phyloP scores from a whole-genome alignment of 2,113 vertebrate species.

The Centropus unirufus region DNA sequence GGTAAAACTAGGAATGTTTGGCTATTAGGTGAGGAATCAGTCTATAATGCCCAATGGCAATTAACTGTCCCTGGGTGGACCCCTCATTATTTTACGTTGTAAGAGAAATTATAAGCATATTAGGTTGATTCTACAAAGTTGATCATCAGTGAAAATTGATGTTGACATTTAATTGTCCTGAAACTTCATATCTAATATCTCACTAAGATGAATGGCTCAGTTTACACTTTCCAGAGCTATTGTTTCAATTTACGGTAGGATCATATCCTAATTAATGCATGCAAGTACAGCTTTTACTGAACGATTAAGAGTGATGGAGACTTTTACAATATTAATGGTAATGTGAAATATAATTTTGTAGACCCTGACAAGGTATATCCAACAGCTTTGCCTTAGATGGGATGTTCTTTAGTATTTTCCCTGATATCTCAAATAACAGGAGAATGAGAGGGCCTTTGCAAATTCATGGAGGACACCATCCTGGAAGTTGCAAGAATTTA shows the following conservation, averaged over 20 bases:
- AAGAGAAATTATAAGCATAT: neutral
- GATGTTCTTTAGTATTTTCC: neutral
- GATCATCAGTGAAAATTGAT: constrained; percentile 2
- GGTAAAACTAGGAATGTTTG: neutral
- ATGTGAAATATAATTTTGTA: neutral
- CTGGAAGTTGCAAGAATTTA: neutral
- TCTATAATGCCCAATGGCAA: neutral
- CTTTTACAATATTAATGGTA: neutral
- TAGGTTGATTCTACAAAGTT: neutral
- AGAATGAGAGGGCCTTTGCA: neutral
- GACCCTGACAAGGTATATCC: neutral
- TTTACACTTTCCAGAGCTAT: neutral
- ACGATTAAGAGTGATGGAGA: neutral
- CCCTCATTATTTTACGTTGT: neutral
- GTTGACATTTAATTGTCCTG: neutral
- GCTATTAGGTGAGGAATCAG: neutral
- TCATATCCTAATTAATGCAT: neutral
- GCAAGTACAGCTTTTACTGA: neutral
- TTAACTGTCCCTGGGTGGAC: neutral
- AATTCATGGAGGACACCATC: neutral
- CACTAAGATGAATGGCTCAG: neutral
- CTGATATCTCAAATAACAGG: neutral
- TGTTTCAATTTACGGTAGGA: neutral
- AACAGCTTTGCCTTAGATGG: neutral
- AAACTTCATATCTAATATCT: constrained; percentile 17